Conservation (phyloP, 2,797 vertebrate genomes). For the Chaetophractus vellerosus region DNA sequence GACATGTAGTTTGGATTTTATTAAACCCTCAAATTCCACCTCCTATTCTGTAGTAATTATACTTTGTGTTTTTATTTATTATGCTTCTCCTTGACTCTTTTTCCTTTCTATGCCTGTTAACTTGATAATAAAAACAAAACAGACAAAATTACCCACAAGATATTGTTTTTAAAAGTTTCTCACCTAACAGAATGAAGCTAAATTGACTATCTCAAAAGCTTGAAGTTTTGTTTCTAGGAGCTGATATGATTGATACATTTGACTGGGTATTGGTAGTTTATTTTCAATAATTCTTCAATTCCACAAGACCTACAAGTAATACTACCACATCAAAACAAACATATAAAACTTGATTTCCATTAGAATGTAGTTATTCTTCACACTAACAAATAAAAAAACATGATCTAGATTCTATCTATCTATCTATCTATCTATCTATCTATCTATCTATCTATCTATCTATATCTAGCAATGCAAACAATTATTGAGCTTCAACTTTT, state of each 20-base stretch:
- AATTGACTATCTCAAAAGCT: conserved; percentile 2
- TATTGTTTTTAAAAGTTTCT: not conserved
- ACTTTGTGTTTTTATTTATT: conserved; percentile 62
- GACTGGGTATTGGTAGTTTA: not conserved
- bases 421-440: too few species aligned
- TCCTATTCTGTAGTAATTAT: not conserved
- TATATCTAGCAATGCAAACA: too few species aligned
- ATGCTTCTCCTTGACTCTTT: not conserved
- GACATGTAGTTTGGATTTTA: conserved; percentile 6
- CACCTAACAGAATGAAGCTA: conserved; percentile 1
- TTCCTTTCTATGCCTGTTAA: not conserved
- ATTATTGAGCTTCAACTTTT: too few species aligned
- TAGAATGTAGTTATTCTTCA: too few species aligned
- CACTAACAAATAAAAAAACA: too few species aligned
- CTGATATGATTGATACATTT: not conserved
- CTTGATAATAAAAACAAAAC: conserved; percentile 1
- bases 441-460: too few species aligned
- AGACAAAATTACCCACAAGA: not conserved
- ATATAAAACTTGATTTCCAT: too few species aligned
- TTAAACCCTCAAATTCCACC: conserved; percentile 32
- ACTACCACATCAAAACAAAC: too few species aligned
- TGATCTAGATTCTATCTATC: too few species aligned
- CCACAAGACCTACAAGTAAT: not conserved
- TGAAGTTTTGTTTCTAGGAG: conserved; percentile 51
- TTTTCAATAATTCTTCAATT: not conserved